Conservation (phyloP, 2,797 vertebrate genomes). For the Hemitrygon akajei region DNA sequence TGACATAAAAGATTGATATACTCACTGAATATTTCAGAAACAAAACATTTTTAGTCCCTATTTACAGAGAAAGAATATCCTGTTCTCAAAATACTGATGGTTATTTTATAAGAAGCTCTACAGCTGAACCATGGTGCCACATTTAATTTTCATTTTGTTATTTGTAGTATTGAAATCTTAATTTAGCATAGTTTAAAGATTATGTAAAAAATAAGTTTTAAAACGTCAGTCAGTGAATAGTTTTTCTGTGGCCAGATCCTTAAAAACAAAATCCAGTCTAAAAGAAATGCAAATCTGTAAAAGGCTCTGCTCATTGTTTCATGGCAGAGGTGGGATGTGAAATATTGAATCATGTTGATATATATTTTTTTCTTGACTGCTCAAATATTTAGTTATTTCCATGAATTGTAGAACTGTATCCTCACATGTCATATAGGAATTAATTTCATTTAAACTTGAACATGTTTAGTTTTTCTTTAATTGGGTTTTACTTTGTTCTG, state of each 20-base stretch:
- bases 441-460: not conserved
- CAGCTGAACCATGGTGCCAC: not conserved
- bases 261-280: not conserved
- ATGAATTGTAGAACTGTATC: not conserved
- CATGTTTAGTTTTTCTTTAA: not conserved
- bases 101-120: not conserved
- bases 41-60: not conserved
- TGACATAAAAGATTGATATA: not conserved
- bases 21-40: not conserved
- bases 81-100: not conserved
- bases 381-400: not conserved
- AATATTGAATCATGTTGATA: not conserved
- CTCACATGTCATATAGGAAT: not conserved
- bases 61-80: not conserved
- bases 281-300: not conserved
- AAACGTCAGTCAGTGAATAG: not conserved
- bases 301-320: not conserved
- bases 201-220: not conserved
- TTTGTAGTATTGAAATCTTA: not conserved
- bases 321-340: not conserved
- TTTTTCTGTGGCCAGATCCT: not conserved
- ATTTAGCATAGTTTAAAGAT: not conserved
- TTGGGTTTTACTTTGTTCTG: not conserved
- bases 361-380: not conserved
- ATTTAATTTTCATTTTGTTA: not conserved